Base-by-base conservation (phyloP, 2,113 vertebrate genomes). In the Pao palembangensis region DNA sequence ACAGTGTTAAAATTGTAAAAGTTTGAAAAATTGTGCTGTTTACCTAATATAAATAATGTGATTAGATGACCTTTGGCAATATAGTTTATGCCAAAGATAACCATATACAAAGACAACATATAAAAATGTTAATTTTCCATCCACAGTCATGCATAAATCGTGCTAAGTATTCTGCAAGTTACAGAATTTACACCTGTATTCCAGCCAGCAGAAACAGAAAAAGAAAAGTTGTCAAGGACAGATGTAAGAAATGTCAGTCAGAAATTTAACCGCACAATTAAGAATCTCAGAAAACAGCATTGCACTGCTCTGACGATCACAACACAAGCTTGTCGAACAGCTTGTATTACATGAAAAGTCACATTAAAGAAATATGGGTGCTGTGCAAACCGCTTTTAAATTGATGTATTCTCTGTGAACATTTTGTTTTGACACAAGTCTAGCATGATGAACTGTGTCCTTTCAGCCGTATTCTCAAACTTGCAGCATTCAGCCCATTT, bases 401-500 rank as follows among this genome's bases (percentile, higher is more conserved):
- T 15, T n/a, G 15, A 10, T 15, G 8, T 31, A 17, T 20, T 62
- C 13, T 21, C 23, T 38, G 62, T 53, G 52, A 49, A 56, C 8
- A 31, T 38, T 21, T 12, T 0, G 6, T 58, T 41, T 51, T 38
- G 17, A 31, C 31, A 25, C 3, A 48, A 43, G 10, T 25, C 2
- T 10, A 52, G 46, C 48, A 50, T n/a, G 48, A 58, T 43, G 21
- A 63, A 21, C 23, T 38, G 1, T 18, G 44, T 55, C 58, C 10
- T 48, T 34, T 7, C 13, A 34, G 52, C 13, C 14, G 42, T 61
- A 31, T 19, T 17, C 55, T 31, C 41, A 54, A 11, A 53, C 58
- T 53, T 55, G 50, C 54, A 25, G 64, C 17, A 46, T 20, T 5
- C 55, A 60, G 44, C 18, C 57, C 44, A 25, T 67, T 57, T 62